Base-by-base conservation (phyloP, 2,797 vertebrate genomes). In the Allobates femoralis region DNA sequence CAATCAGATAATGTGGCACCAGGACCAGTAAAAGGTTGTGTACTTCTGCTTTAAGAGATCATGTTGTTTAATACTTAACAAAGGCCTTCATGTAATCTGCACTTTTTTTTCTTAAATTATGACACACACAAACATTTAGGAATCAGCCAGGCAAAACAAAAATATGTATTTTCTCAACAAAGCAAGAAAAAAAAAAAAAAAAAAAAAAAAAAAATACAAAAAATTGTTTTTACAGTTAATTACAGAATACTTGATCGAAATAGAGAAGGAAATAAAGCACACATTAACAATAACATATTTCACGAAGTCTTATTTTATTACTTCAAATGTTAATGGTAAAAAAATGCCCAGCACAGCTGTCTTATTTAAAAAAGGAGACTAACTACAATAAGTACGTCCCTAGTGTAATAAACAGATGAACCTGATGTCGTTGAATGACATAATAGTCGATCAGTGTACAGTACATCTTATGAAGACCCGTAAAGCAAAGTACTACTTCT, bases 321-420 rank as follows among this genome's bases (percentile, higher is more conserved):
- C 92, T 94, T 95, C 95, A 96, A 96, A 93, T 94, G 96, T 95
- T 87, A 94, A 96, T 96, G 96, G 94, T 94, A 96, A 96, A 95
- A 97, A 97, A 96, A 93, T 95, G 90, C 92, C 94, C 96, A 96
- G 96, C 96, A 96, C 95, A 97, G 96, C 96, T 97, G 96, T 96
- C 95, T 94, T 93, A 94, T 96, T 96, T 93, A 94, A 95, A 95
- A 95, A 95, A 94, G 94, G 95, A 82, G 92, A 94, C 94, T 96
- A 94, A 93, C 94, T 96, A 94, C 93, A 92, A 92, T 94, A 92
- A 95, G 91, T 93, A 94, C 91, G 91, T 91, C 93, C 92, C 95
- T 95, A 95, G 94, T 92, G 96, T 93, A 91, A 94, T 92, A 94
- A 95, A 94, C 95, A 94, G 93, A 96, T 93, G 94, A 93, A 93